Base-by-base conservation (phyloP, 2,888 invertebrate species). In the Dromius quadrimaculatus region DNA sequence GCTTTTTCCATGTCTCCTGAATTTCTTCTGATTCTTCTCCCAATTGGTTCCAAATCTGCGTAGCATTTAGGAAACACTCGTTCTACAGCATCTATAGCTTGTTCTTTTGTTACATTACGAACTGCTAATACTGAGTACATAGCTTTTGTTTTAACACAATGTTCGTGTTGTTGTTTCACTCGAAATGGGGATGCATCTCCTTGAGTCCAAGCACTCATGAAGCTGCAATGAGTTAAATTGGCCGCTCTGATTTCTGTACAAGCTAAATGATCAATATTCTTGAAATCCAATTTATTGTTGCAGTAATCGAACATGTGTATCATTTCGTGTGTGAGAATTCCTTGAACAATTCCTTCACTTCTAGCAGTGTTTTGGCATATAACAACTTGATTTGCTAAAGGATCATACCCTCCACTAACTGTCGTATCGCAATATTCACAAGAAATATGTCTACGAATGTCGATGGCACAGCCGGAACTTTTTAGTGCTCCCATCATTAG, bases 271-370 rank as follows among this genome's bases (percentile, higher is more conserved):
- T 96, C 92, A 74, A 95, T 85, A 79, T 97, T 94, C 76, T 88
- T 91, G 77, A 96, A 94, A 82, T 98, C 92, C 68, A 97, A 80
- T 50, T 97, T 88, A 74, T 95, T 93, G 43, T 90, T 88, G 80
- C 98, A 98, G 79, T 89, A 93, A 81, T 98, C 98, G 79, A 95
- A 97, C 94, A 97, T 97, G 81, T 98, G 98, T 50, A 97, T 91
- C 88, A 98, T 88, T 83, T 98, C 98, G 77, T 98, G 98, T 0
- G 92, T 89, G 41, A 98, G 80, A 0, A 95, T 92, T 17, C 91
- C 92, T 79, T 92, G 92, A 0, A 94, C 88, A 80, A 90, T 85
- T 8, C 89, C 88, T 78, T 89, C 85, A 20, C 84, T 86, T 15
- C 82, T 86, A 0, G 91, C 90, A 68, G 89, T 90, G 82, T 97